A percentile compares a stretch with the other conserved stretches of the same genome.
These are phyloP conservation scores for Achatina immaculata DNA, from an alignment of 1,140 invertebrate genomes.

Conservation along the genomic window DNA sequence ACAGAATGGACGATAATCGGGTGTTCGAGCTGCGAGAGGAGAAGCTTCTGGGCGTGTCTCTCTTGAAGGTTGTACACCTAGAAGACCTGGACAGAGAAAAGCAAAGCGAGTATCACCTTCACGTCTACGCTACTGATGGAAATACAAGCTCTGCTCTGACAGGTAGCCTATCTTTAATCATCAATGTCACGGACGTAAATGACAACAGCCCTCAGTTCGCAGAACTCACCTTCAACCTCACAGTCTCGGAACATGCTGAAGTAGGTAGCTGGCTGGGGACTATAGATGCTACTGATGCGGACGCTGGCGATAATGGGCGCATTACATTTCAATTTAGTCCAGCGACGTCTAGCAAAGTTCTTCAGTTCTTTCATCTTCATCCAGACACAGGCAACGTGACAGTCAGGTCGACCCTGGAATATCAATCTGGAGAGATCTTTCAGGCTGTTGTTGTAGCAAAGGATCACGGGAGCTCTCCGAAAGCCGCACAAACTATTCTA, in stretches of 20 bases:
- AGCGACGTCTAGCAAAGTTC: conserved; percentile 45
- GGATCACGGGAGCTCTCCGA: conserved; percentile 38
- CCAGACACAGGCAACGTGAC: conserved; percentile 86
- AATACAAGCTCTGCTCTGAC: conserved; percentile 83
- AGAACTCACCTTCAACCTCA: conserved; percentile 70
- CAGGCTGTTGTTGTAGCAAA: conserved; percentile 44
- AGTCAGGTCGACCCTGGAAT: conserved; percentile 69
- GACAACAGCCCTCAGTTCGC: conserved; percentile 89
- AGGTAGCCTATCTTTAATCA: conserved; percentile 52
- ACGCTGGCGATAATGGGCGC: conserved; percentile 59
- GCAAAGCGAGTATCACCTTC: conserved; percentile 88
- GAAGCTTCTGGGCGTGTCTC: conserved; percentile 52
- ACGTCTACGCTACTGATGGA: conserved; percentile 88
- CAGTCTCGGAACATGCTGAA: conserved; percentile 79
- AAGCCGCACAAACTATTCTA: conserved; percentile 24
- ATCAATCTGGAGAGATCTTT: conserved; percentile 36
- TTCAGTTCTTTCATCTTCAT: conserved; percentile 81
- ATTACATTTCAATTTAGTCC: conserved; percentile 57
- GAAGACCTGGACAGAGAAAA: conserved; percentile 84
- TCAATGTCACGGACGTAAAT: conserved; percentile 82
- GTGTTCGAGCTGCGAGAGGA: conserved; percentile 53
- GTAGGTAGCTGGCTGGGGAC: conserved; percentile 48
- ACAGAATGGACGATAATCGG: conserved; percentile 83
- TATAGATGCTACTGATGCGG: conserved; percentile 57
- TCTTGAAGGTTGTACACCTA: conserved; percentile 52